Base-by-base conservation (phyloP, 1,140 invertebrate species). In the Pantala flavescens region DNA sequence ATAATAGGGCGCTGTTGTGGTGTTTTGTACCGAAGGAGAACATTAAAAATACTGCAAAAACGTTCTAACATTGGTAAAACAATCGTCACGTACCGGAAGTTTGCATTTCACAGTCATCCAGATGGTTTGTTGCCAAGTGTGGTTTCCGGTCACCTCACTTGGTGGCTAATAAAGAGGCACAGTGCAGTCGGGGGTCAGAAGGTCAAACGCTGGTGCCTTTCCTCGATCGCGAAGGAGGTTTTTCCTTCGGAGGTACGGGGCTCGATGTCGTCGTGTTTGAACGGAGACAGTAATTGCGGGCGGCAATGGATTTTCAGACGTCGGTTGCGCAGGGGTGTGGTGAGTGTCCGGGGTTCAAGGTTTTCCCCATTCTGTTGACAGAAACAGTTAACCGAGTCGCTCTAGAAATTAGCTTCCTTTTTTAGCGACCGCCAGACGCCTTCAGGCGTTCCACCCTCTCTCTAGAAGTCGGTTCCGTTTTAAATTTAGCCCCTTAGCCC, bases 361-460 rank as follows among this genome's bases (percentile, higher is more conserved):
- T 63, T 12, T 63, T 12, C 49, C 49, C 16, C n/a, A 19, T 63
- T 63, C 49, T 63, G 49, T 63, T 63, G 49, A 63, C 49, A 63
- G 49, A 63, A 63, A 63, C 49, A 63, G 49, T 63, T 63, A 63
- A 63, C 49, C 49, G 49, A 19, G 49, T 3, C 49, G 49, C 16
- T 63, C 49, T 63, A 14, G 49, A 63, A 63, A 63, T 63, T 63
- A 63, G 49, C 49, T 63, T 21, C n/a, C n/a, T 63, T 63, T 63
- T 63, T 63, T 36, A 36, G 28, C 49, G 16, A 3, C n/a, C 49
- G 3, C 12, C 49, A 63, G n/a, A 63, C 49, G 49, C 49, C 28
- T 36, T 36, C 28, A 36, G 28, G 28, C 28, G 28, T 36, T 36
- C 28, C n/a, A n/a, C n/a, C n/a, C n/a, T 5, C 28, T 36, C 28